These are phyloP conservation scores for Leptinotarsa rubiginosa DNA, from an alignment of 2,888 invertebrate genomes.

Conservation along the genomic window DNA sequence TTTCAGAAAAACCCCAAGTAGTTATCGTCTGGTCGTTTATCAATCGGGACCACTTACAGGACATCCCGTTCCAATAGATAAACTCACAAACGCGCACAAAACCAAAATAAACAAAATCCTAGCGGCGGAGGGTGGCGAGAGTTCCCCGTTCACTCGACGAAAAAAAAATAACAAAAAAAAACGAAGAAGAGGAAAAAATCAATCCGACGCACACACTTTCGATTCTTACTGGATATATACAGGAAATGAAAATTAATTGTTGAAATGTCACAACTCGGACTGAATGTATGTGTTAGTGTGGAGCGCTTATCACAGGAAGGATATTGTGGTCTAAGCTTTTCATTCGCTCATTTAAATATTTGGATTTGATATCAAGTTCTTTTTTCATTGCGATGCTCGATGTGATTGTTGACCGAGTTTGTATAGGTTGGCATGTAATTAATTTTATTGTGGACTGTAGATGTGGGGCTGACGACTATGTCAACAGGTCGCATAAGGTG, in stretches of 20 bases:
- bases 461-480: neutral
- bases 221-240: constrained; percentile 23
- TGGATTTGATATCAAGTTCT: constrained; percentile 29
- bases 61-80: constrained; percentile 54
- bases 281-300: constrained; percentile 14
- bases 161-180: constrained; percentile 6
- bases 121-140: constrained; percentile 24
- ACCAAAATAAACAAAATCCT: constrained; percentile 36
- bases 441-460: neutral
- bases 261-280: constrained; percentile 29
- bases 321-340: constrained; percentile 44
- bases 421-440: neutral
- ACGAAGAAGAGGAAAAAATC: constrained; percentile 27
- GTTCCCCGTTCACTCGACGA: constrained; percentile 6
- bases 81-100: constrained; percentile 36
- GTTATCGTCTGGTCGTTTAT: constrained; percentile 47
- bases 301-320: constrained; percentile 42
- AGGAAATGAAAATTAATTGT: constrained; percentile 46
- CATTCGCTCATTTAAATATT: constrained; percentile 39
- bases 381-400: constrained; percentile 19
- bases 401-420: neutral
- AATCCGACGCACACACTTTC: constrained; percentile 29
- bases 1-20: constrained; percentile 29
- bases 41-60: constrained; percentile 53
- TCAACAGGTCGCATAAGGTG: neutral